Evolutionary conservation across 2,888 invertebrate genomes (phyloP).

Genomic region (Ernsta delagoae): DNA sequence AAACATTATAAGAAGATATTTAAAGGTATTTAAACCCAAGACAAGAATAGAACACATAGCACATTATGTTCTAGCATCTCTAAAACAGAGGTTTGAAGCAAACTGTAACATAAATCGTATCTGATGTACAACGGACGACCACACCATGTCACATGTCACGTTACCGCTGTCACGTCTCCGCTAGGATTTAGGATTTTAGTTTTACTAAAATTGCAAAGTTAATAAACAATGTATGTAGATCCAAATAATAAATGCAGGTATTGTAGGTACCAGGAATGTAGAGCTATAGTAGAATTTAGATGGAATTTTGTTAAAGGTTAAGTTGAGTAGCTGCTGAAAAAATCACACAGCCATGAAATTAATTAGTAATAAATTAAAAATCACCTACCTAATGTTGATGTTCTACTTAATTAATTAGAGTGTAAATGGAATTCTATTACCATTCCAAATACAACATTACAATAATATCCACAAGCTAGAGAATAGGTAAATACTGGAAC

Average conservation of each 20-base stretch:
- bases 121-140: constrained; percentile 38
- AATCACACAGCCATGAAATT: no score
- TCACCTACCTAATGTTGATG: no score
- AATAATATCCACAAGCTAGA: no score
- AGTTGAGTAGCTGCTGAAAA: no score
- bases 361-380: no score
- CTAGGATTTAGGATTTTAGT: constrained; percentile 28
- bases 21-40: neutral
- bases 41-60: neutral
- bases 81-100: constrained; percentile 20
- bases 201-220: constrained; percentile 13
- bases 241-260: no score
- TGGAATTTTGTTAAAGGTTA: no score
- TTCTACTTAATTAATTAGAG: neutral
- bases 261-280: no score
- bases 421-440: neutral
- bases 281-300: no score
- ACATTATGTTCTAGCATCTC: constrained; percentile 25
- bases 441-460: neutral
- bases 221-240: neutral
- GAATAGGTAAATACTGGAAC: neutral
- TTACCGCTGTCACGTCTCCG: constrained; percentile 38
- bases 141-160: constrained; percentile 35
- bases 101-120: constrained; percentile 30
- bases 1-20: no score